Conservation (phyloP, 1,140 invertebrate species). For the Eumaeus atala region DNA sequence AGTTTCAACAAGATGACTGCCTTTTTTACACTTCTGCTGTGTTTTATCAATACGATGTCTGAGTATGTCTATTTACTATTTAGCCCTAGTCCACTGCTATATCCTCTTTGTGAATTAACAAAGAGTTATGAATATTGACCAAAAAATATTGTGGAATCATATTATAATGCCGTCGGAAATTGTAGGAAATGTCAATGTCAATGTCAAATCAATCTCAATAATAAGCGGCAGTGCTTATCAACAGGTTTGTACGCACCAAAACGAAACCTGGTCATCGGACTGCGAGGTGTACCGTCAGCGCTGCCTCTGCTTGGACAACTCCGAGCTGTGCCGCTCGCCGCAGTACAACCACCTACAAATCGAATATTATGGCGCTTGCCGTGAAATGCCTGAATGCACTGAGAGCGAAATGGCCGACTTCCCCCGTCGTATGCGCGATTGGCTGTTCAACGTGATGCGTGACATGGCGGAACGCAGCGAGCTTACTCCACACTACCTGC, state of each 20-base stretch:
- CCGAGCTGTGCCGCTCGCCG: slow-evolving; percentile 81
- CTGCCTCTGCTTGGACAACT: slow-evolving; percentile 88
- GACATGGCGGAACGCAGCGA: slow-evolving; percentile 93
- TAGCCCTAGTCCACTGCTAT: no score
- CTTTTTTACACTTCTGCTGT: no score
- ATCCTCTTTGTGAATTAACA: no score
- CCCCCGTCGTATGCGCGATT: slow-evolving; percentile 94
- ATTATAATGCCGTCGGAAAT: no score
- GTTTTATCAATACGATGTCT: no score
- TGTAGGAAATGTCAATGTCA: no score
- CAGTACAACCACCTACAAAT: slow-evolving; percentile 92
- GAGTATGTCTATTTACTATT: no score
- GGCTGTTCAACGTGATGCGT: slow-evolving; percentile 97
- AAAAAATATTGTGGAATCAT: no score
- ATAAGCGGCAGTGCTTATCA: no score
- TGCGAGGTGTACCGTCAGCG: slow-evolving; percentile 93
- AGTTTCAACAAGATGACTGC: no score
- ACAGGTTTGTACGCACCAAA: slow-evolving; percentile 93
- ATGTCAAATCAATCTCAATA: no score
- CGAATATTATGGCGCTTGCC: slow-evolving; percentile 92
- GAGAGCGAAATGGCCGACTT: slow-evolving; percentile 92
- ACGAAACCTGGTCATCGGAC: slow-evolving; percentile 94
- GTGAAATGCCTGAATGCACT: slow-evolving; percentile 85
- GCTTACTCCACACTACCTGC: slow-evolving; percentile 86
- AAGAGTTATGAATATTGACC: no score